Conservation (phyloP, 2,797 vertebrate genomes). For the Adelosebastes latens region DNA sequence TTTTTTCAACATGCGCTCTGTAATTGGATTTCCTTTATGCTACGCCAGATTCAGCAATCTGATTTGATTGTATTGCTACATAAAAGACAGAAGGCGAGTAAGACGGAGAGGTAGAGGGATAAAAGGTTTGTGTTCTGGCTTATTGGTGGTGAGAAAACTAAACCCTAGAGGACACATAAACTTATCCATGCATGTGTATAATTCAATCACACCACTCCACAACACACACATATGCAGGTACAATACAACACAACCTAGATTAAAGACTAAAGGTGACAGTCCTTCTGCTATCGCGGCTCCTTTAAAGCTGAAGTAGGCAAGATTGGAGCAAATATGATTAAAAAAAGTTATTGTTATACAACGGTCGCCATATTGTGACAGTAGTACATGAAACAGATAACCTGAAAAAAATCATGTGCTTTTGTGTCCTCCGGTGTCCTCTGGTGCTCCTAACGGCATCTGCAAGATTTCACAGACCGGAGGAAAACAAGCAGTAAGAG, state of each 20-base stretch:
- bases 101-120: conserved; percentile 26
- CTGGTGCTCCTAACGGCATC: too few relatives aligned
- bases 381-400: rapidly evolving
- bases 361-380: too few relatives aligned
- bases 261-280: not conserved
- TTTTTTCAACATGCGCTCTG: conserved; percentile 51
- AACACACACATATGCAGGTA: not conserved
- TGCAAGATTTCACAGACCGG: too few relatives aligned
- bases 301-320: not conserved
- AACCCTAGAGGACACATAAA: conserved; percentile 47
- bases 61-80: conserved; percentile 62
- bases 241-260: not conserved
- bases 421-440: too few relatives aligned
- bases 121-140: conserved; percentile 54
- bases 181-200: conserved; percentile 23
- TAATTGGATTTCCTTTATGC: conserved; percentile 71
- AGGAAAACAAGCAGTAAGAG: too few relatives aligned
- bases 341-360: too few relatives aligned
- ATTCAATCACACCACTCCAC: conserved; percentile 11
- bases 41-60: conserved; percentile 43
- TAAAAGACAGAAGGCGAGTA: conserved; percentile 29
- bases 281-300: not conserved
- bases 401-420: too few relatives aligned
- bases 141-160: conserved; percentile 49
- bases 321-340: too few relatives aligned